Evolutionary conservation across 2,113 vertebrate species (phyloP).

Genomic region (Columba livia): DNA sequence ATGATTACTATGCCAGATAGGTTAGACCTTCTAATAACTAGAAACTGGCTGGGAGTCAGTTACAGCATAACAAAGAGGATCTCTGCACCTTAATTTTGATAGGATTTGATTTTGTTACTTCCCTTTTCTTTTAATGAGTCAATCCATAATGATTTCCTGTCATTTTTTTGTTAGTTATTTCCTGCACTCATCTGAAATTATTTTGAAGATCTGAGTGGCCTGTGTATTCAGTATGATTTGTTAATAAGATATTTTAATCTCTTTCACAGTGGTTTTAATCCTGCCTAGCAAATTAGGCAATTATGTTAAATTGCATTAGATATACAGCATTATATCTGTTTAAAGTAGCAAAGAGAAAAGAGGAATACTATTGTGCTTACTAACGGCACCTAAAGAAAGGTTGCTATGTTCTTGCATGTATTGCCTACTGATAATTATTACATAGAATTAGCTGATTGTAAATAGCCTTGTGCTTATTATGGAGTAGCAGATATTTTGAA

Average conservation of each 20-base stretch:
- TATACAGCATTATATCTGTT: neutral
- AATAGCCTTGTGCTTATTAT: neutral
- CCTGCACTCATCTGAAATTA: neutral
- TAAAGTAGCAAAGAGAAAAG: neutral
- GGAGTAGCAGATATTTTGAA: neutral
- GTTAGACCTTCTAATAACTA: neutral
- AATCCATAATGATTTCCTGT: neutral
- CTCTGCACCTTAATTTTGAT: neutral
- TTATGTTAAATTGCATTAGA: neutral
- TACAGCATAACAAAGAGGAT: neutral
- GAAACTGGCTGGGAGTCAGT: neutral
- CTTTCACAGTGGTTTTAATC: neutral
- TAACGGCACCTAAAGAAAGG: neutral
- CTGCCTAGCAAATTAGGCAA: neutral
- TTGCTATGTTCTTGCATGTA: neutral
- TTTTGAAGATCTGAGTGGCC: neutral
- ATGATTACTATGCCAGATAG: neutral
- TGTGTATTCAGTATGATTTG: neutral
- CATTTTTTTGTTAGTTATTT: neutral
- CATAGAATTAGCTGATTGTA: neutral
- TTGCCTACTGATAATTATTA: neutral
- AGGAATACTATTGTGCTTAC: neutral
- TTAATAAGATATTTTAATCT: neutral
- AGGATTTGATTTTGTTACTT: constrained; percentile 4
- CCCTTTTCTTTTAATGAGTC: neutral